Evolutionary conservation across 2,797 vertebrate genomes (phyloP), one percentile per base, ranked within the genome.

Genomic region (Mus spretus): DNA sequence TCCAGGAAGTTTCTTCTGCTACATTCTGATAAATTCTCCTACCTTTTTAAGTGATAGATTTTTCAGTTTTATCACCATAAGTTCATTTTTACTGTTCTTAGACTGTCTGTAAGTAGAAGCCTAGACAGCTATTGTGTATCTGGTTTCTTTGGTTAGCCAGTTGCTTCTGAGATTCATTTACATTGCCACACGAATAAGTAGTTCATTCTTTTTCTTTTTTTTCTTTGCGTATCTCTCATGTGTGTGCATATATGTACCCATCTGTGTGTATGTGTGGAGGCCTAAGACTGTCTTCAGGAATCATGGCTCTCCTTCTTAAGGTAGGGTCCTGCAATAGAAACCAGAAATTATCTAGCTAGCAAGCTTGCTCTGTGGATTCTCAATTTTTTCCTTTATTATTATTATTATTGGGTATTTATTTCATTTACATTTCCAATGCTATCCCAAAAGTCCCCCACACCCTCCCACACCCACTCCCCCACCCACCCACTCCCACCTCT

Each of bases 51-150:
- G 22, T 28, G 78, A 47, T 0, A 3, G 50, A 14, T 83, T 55
- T 90, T 72, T 82, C 11, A 78, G 24, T 37, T 84, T 84, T 61
- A 74, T 65, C 19, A 55, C 37, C 28, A 34, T 65, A 88, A 53
- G 40, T 84, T 44, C 26, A 3, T 79, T 95, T 96, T 82, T 8
- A 34, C n/a, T 50, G 4, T 47, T 80, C 78, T 90, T 84, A 70
- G 47, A 94, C 34, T 92, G 89, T 83, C 65, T 82, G 10, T 72
- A 72, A 91, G n/a, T 86, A 15, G 31, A 92, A 79, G 89, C 4
- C n/a, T 31, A 55, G 59, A 70, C 14, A 80, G 9, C 9, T 0
- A 59, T 92, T 88, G 78, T 80, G 53, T 44, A 28, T 70, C 44
- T 84, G n/a, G 20, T 89, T 92, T 81, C n/a, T 80, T 90, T 59